Percentiles rank a stretch among this genome's conserved stretches.
Evolutionary conservation across 2,113 vertebrate genomes (phyloP).

Genomic region (Hippocampus comes): DNA sequence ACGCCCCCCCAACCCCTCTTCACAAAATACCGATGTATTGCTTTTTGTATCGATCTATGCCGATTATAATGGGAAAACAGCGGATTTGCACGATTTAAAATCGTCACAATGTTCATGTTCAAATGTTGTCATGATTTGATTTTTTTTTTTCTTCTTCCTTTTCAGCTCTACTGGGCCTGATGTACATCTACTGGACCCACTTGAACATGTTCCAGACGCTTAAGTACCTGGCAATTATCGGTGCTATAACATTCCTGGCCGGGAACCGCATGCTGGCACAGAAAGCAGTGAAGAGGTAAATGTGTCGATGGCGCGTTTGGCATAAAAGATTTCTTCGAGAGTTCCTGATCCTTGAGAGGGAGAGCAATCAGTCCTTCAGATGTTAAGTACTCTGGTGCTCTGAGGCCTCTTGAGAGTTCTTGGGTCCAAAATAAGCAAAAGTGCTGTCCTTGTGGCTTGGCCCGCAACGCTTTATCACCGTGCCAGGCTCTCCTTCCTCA

Average conservation of each 20-base stretch:
- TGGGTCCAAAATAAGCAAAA: constrained; percentile 15
- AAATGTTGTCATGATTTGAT: too few species aligned
- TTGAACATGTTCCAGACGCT: constrained; percentile 99
- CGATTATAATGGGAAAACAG: not conserved
- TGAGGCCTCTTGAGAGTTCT: constrained; percentile 32
- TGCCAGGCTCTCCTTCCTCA: constrained; percentile 6
- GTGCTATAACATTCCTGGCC: constrained; percentile 91
- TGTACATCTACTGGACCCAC: constrained; percentile 99
- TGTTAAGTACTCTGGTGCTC: constrained; percentile 9
- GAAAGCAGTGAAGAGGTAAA: constrained; percentile 93
- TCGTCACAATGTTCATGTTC: not conserved
- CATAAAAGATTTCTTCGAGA: constrained; percentile 19
- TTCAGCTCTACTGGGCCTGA: constrained; percentile 90
- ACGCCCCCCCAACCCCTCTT: too few species aligned
- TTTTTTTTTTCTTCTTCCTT: not conserved
- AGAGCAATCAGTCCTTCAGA: not conserved
- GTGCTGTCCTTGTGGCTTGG: constrained; percentile 17
- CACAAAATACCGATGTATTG: too few species aligned
- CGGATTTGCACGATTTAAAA: not conserved
- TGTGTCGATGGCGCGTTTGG: constrained; percentile 1
- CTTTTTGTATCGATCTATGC: not conserved
- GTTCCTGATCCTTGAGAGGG: constrained; percentile 23
- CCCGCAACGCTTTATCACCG: constrained; percentile 15
- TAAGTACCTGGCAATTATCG: constrained; percentile 94
- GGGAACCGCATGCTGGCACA: constrained; percentile 98